Conservation (phyloP, 2,888 invertebrate species). For the Syrphus vitripennis region DNA sequence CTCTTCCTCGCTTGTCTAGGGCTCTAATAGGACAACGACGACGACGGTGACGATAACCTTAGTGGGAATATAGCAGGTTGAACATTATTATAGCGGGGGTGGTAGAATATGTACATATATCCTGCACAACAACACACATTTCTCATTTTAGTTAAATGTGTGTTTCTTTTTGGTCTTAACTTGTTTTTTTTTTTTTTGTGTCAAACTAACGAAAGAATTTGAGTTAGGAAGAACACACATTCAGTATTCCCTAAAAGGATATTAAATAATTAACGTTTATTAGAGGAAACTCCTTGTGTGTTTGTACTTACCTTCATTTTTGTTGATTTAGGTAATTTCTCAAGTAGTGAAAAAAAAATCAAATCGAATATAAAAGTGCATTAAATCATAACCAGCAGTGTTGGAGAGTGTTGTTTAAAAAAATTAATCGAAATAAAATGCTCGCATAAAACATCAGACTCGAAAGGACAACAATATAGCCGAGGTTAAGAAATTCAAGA, state of each 20-base stretch:
- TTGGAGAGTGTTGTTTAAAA: neutral
- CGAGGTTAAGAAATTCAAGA: constrained; percentile 17
- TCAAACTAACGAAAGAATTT: constrained; percentile 1
- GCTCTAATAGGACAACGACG: neutral
- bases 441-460: constrained; percentile 6
- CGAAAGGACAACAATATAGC: neutral
- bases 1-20: constrained; percentile 2
- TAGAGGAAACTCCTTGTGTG: neutral
- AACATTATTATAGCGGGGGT: neutral
- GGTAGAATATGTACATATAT: neutral
- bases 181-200: neutral
- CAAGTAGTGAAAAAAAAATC: neutral
- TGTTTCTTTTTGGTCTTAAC: neutral
- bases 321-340: neutral
- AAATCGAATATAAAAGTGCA: neutral
- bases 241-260: neutral
- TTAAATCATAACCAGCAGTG: neutral
- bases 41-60: neutral
- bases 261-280: constrained; percentile 29
- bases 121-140: constrained; percentile 18
- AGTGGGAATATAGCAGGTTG: neutral
- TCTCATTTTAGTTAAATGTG: constrained; percentile 10
- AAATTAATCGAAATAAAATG: neutral
- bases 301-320: neutral
- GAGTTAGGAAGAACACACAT: constrained; percentile 25